Evolutionary conservation across 2,888 invertebrate genomes (phyloP).

Genomic region (Sphaeridia pumilis): DNA sequence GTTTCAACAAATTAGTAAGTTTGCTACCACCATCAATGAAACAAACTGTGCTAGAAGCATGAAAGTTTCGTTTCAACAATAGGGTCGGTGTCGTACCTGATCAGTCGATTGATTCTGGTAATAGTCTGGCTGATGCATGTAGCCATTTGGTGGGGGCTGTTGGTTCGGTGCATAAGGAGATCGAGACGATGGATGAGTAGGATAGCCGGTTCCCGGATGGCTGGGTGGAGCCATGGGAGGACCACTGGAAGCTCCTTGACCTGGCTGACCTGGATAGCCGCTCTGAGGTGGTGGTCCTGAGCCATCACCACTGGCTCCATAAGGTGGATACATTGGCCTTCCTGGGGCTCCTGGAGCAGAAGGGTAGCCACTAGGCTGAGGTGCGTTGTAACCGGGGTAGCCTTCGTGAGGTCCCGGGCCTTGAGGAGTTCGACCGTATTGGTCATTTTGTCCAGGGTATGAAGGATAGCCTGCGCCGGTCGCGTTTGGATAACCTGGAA

Average conservation of each 20-base stretch:
- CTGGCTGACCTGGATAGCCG: conserved; percentile 28
- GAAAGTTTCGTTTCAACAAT: too few species aligned
- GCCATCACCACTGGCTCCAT: conserved; percentile 12
- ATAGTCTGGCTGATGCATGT: conserved; percentile 42
- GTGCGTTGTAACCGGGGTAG: conserved; percentile 38
- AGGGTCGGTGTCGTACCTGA: conserved; percentile 28
- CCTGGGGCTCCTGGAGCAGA: conserved; percentile 37
- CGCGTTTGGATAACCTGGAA: conserved; percentile 42
- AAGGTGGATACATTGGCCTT: conserved; percentile 41
- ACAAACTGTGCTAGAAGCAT: too few species aligned
- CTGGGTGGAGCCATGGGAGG: conserved; percentile 21
- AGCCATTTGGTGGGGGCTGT: conserved; percentile 33
- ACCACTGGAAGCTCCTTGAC: conserved; percentile 16
- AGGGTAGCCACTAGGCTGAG: conserved; percentile 38
- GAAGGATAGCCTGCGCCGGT: conserved; percentile 41
- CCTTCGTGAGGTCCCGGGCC: conserved; percentile 36
- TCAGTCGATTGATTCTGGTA: conserved; percentile 37
- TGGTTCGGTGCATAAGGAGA: conserved; percentile 24
- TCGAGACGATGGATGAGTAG: conserved; percentile 52
- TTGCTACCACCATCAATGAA: too few species aligned
- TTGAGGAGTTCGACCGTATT: conserved; percentile 41
- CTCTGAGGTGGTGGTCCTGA: conserved; percentile 36
- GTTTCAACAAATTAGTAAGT: not conserved
- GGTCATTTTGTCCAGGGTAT: conserved; percentile 39
- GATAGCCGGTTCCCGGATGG: conserved; percentile 58